Conservation (phyloP, 2,113 vertebrate species). For the Python bivittatus region DNA sequence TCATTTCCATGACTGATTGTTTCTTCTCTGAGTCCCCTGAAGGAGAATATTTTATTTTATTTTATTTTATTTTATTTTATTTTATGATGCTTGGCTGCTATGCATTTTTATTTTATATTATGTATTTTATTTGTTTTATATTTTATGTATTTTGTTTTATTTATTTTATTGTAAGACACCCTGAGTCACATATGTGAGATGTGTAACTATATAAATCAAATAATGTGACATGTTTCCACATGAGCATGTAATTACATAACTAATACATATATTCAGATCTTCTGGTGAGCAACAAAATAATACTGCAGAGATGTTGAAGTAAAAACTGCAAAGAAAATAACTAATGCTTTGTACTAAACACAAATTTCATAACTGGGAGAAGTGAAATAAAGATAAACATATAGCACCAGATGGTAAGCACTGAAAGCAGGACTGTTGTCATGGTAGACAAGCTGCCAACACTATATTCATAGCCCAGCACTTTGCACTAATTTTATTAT, state of each 20-base stretch:
- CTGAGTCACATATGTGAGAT: neutral
- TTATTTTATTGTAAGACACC: neutral
- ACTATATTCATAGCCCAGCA: constrained; percentile 13
- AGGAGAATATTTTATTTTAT: neutral
- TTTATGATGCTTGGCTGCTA: neutral
- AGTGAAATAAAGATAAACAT: constrained; percentile 42
- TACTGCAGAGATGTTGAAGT: constrained; percentile 50
- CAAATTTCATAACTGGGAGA: neutral
- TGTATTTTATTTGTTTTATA: neutral
- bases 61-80: neutral
- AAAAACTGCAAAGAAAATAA: constrained; percentile 64
- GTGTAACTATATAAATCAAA: neutral
- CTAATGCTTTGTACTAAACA: constrained; percentile 40
- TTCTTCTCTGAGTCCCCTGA: neutral
- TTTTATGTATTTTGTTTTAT: neutral
- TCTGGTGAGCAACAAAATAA: constrained; percentile 49
- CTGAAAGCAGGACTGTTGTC: constrained; percentile 62
- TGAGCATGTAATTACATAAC: constrained; percentile 23
- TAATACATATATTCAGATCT: constrained; percentile 39
- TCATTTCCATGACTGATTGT: neutral
- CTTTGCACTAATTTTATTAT: constrained; percentile 9
- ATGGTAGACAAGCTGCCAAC: constrained; percentile 56
- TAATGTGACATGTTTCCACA: neutral
- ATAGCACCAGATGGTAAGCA: constrained; percentile 70
- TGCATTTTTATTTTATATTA: neutral